Percentiles rank a stretch among this genome's conserved stretches.
Conservation (phyloP, 2,797 vertebrate genomes). For the Lepilemur ruficaudatus region DNA sequence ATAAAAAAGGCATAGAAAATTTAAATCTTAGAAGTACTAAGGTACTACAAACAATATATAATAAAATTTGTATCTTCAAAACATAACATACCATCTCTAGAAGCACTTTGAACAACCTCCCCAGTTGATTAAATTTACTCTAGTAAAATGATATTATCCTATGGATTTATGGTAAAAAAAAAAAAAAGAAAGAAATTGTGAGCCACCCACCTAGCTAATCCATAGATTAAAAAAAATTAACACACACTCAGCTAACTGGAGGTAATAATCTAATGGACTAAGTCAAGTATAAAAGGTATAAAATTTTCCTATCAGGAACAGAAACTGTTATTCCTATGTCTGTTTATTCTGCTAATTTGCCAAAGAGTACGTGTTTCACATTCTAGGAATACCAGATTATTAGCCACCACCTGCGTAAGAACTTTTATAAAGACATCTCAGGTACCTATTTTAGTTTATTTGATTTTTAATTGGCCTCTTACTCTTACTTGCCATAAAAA, state of each 20-base stretch:
- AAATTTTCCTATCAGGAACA: background rate
- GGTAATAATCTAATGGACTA: background rate
- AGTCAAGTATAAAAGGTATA: background rate
- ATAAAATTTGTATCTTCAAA: background rate
- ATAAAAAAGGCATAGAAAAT: background rate
- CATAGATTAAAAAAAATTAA: background rate
- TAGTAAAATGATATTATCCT: background rate
- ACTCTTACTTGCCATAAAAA: background rate
- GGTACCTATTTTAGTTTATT: background rate
- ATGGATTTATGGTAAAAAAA: background rate
- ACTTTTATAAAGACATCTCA: background rate
- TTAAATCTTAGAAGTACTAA: background rate
- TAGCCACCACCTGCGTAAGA: background rate
- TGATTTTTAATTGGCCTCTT: background rate
- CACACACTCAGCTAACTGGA: background rate
- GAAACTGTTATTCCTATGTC: background rate
- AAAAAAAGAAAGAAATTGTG: background rate
- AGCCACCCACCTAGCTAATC: background rate
- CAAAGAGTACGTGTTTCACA: background rate
- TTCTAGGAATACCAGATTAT: slow-evolving; percentile 9
- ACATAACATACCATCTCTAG: background rate
- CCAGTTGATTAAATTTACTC: background rate
- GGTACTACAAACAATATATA: background rate
- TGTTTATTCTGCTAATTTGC: background rate
- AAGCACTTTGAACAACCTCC: background rate